Evolutionary conservation across 2,797 vertebrate species (phyloP).

Genomic region (Trachurus trachurus): DNA sequence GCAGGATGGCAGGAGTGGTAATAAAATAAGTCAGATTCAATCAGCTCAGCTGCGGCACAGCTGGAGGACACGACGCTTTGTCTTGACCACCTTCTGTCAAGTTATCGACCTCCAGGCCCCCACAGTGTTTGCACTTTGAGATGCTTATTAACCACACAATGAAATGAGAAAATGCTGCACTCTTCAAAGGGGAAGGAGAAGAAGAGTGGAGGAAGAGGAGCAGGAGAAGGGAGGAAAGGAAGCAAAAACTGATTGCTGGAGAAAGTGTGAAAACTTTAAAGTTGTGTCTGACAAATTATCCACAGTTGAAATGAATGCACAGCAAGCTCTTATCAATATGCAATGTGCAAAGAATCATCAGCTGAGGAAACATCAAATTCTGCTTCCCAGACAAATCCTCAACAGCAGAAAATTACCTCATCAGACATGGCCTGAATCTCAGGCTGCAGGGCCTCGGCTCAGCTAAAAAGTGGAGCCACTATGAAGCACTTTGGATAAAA

Average conservation of each 20-base stretch:
- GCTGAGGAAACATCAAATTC: conserved; percentile 29
- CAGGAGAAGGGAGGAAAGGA: not conserved
- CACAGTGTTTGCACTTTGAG: conserved; percentile 15
- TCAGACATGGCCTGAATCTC: conserved; percentile 38
- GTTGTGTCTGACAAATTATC: conserved; percentile 33
- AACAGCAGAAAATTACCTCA: conserved; percentile 45
- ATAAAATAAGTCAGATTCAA: conserved; percentile 72
- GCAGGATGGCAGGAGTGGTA: conserved; percentile 38
- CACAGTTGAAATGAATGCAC: conserved; percentile 19
- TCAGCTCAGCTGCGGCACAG: conserved; percentile 59
- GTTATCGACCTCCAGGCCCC: conserved; percentile 50
- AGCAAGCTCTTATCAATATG: not conserved
- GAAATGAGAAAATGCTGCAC: conserved; percentile 32
- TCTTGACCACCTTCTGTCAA: conserved; percentile 49
- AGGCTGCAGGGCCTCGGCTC: not conserved
- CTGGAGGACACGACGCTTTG: conserved; percentile 58
- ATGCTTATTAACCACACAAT: conserved; percentile 61
- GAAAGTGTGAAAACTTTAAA: conserved; percentile 34
- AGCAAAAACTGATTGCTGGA: conserved; percentile 8
- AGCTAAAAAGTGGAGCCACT: not conserved
- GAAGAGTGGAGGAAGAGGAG: not conserved
- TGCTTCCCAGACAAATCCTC: conserved; percentile 34
- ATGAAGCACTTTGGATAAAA: conserved; percentile 29
- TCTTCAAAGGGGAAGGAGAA: conserved; percentile 16
- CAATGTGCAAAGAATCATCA: conserved; percentile 1